These are phyloP conservation scores for Oreocharis arfaki DNA, from an alignment of 2,113 vertebrate species.

Conservation along the genomic window DNA sequence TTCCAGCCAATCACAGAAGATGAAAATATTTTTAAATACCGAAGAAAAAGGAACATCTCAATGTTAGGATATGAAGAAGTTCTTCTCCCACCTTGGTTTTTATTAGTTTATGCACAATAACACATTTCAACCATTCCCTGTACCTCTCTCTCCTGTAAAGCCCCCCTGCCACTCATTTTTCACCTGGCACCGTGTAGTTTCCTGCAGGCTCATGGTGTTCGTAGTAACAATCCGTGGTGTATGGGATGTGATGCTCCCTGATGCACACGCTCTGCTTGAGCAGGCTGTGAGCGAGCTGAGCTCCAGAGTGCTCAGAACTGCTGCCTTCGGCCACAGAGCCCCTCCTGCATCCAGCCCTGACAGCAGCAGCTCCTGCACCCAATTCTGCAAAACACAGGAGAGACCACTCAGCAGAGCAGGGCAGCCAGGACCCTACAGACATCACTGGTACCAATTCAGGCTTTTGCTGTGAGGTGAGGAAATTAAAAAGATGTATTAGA, in stretches of 20 bases:
- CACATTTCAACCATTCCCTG: neutral
- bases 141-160: neutral
- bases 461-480: neutral
- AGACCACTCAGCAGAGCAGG: neutral
- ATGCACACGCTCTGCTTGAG: neutral
- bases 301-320: neutral
- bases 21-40: neutral
- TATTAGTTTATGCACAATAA: neutral
- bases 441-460: neutral
- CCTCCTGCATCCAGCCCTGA: neutral
- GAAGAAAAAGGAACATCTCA: neutral
- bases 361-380: neutral
- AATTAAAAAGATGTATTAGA: neutral
- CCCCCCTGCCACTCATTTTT: neutral
- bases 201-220: neutral
- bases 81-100: neutral
- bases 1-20: neutral
- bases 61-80: neutral
- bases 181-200: neutral
- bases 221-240: accelerated
- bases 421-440: neutral
- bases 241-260: neutral
- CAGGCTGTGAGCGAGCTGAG: neutral
- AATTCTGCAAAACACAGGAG: neutral
- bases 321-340: neutral